Base-by-base conservation (phyloP, 2,797 vertebrate genomes). In the Muraenolepis orangiensis region DNA sequence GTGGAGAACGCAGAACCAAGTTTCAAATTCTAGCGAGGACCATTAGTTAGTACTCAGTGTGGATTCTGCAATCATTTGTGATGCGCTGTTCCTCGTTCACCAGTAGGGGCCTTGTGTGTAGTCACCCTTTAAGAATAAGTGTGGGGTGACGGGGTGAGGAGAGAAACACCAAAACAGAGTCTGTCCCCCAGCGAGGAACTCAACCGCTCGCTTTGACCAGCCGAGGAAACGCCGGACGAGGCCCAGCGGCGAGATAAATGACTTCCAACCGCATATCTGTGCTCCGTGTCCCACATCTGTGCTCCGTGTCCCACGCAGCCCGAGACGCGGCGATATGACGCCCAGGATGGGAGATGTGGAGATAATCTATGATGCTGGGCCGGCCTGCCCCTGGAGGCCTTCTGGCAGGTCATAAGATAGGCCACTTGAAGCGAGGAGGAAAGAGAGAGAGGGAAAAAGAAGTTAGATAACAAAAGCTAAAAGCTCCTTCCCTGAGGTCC, bases 391-490 rank as follows among this genome's bases (percentile, higher is more conserved):
- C 20, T 76, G 2, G 23, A 76, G 46, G 71, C 29, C 84, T 80
- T 81, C 71, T 84, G 87, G 86, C 83, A 83, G 85, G 89, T 86
- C 85, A 82, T 82, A 75, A 86, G 82, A 87, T 81, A 84, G 81
- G 83, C 84, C 84, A 80, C 84, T 85, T 86, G 85, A 90, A 85
- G 88, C 84, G 75, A 84, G n/a, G n/a, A n/a, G n/a, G n/a, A n/a
- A n/a, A n/a, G 80, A 86, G 36, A 38, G 36, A 38, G 5, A 38
- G 36, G 12, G 16, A 42, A 42, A 16, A 85, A 84, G 72, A 42
- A 66, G 84, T 84, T 89, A 85, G 86, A 89, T 90, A 88, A 88
- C 78, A 85, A 80, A 82, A 86, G 83, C 78, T 77, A 81, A 87
- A 87, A 84, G 76, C 77, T 82, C n/a, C 80, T 81, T 88, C 80